Base-by-base conservation (phyloP, 2,113 vertebrate genomes). In the Naja naja region DNA sequence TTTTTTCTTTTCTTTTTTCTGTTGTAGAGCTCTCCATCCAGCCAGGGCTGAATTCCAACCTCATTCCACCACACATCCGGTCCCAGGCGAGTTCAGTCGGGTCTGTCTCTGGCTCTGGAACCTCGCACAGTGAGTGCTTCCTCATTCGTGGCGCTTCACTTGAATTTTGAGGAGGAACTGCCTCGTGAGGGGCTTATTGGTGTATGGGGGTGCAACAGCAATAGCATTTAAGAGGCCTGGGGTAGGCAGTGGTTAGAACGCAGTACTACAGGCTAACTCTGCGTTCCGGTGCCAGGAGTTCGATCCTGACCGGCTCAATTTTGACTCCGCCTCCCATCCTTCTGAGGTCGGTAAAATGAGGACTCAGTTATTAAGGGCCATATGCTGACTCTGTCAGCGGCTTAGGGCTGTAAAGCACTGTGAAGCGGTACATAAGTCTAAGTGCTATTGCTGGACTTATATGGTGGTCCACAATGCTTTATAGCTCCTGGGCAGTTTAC, bases 11-110 rank as follows among this genome's bases (percentile, higher is more conserved):
- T 27, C 23, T 23, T 9, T 90, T 45, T 55, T 89, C 23, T 93
- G n/a, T 90, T 93, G 53, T 98, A 99, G 98, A 99, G 98, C 97
- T 99, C 94, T 98, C 98, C 96, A 99, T 99, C 95, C 98, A 99
- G 94, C 98, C 98, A 54, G 98, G 98, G 97, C 97, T 99, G 97
- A 99, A 99, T 90, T 97, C 98, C 95, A 98, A 97, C 94, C 98
- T 99, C 97, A 98, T 99, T 98, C 98, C 98, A 97, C 98, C n/a
- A n/a, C 98, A 96, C 95, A 97, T 98, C 95, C 98, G 98, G 95
- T 97, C 98, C 96, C 98, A 98, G 93, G 97, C 93, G n/a, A n/a
- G 97, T 95, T 96, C 98, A 43, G 97, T 98, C 93, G 95, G 98
- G 94, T 94, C 95, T 27, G 27, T 64, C 96, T 97, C 94, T 52